Percentiles rank a stretch among this genome's conserved stretches.
These are phyloP conservation scores for Rissa tridactyla DNA, from an alignment of 2,113 vertebrate genomes.

Conservation along the genomic window DNA sequence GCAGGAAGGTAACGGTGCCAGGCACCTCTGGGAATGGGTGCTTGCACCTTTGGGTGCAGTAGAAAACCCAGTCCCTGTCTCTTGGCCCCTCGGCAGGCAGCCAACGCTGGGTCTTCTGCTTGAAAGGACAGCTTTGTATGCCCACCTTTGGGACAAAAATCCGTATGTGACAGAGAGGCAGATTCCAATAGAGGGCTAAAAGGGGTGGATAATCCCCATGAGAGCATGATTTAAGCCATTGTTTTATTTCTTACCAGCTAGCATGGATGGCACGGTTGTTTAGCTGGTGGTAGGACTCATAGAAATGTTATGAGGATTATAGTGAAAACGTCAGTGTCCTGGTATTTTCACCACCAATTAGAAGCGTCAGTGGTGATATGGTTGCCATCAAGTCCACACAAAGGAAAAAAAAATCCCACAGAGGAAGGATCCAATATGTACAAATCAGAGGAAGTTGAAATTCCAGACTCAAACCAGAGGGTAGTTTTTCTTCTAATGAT, in stretches of 20 bases:
- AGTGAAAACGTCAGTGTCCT: not conserved
- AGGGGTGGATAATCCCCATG: not conserved
- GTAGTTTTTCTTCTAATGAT: not conserved
- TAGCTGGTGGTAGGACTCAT: not conserved
- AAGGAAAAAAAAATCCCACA: not conserved
- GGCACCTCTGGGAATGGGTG: not conserved
- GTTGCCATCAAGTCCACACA: not conserved
- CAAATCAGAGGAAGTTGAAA: not conserved
- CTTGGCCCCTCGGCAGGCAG: not conserved
- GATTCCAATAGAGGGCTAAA: not conserved
- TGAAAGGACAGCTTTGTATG: not conserved
- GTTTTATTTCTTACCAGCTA: not conserved
- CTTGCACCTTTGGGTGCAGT: not conserved
- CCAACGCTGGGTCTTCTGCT: not conserved
- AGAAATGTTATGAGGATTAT: not conserved
- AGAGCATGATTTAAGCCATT: not conserved
- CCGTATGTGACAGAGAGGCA: not conserved
- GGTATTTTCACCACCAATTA: not conserved
- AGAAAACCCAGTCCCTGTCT: not conserved
- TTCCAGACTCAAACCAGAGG: not conserved
- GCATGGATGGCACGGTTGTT: not conserved
- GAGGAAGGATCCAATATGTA: not conserved
- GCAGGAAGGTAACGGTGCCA: not conserved
- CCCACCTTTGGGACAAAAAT: not conserved
- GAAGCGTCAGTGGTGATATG: not conserved